Base-by-base conservation (phyloP, 2,888 invertebrate species). In the Drosophila meridiana region DNA sequence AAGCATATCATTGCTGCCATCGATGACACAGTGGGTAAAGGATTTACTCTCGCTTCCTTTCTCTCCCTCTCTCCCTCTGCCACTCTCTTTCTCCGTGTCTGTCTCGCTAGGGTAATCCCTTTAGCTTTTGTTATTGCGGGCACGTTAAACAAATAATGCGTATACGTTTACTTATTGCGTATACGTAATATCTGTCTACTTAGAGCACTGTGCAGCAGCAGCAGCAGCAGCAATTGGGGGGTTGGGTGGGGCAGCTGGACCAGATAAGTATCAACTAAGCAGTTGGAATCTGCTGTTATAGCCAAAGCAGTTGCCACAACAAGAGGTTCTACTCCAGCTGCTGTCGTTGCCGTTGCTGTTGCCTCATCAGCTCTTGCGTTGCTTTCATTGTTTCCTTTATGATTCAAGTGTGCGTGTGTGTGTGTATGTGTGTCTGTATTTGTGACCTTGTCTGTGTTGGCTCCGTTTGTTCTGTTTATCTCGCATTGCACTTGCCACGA, bases 211-310 rank as follows among this genome's bases (percentile, higher is more conserved):
- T 59, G 61, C 58, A 61, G 28, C 26, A 30, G 34, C 26, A 50
- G 28, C 20, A 43, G 20, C 26, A 47, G n/a, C 11, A 34, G 20
- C 52, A 11, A 2, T 4, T 2, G 11, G 34, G 20, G 34, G 8
- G 20, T 2, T 2, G 11, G 3, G 9, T 14, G 42, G 42, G 28
- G 43, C 32, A 50, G 32, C 45, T 59, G 62, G 50, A 34, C 68
- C 78, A 67, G 84, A 88, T 85, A 85, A 85, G 84, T 81, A 85
- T 85, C 89, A 78, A 77, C 87, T 86, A 88, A 85, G 84, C 89
- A 85, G 84, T 88, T 77, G 89, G 71, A 83, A 85, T 86, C 82
- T 86, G 79, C 71, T 87, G 75, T 77, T 87, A 82, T 87, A 64
- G 77, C 83, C 52, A 71, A 72, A 81, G 79, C 79, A 78, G 70